phyloP scores from a whole-genome alignment of 2,888 invertebrate species.

The Bedellia somnulentella region DNA sequence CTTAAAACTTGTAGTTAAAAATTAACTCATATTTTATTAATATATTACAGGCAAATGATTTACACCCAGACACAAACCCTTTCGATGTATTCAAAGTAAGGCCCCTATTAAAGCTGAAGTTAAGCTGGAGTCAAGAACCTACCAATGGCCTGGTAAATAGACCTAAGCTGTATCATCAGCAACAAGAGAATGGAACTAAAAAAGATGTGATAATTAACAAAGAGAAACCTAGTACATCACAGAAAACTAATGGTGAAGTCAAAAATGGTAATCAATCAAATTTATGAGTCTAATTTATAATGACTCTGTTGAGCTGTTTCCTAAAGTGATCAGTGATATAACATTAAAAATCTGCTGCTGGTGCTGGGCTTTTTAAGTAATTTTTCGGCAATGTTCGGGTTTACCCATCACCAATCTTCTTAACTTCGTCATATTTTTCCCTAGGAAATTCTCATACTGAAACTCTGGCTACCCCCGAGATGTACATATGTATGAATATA shows the following conservation, averaged over 20 bases:
- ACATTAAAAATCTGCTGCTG: no score
- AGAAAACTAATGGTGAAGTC: slow-evolving; percentile 22
- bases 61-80: slow-evolving; percentile 53
- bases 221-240: slow-evolving; percentile 23
- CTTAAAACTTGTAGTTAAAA: no score
- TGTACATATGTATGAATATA: no score
- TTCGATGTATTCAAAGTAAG: slow-evolving; percentile 78
- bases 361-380: no score
- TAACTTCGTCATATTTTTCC: no score
- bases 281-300: neutral
- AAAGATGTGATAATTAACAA: slow-evolving; percentile 28
- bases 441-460: no score
- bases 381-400: no score
- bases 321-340: no score
- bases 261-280: slow-evolving; percentile 28
- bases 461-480: no score
- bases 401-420: no score
- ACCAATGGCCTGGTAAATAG: slow-evolving; percentile 68
- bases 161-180: slow-evolving; percentile 60
- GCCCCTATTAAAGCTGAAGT: slow-evolving; percentile 81
- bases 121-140: slow-evolving; percentile 81
- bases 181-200: slow-evolving; percentile 32
- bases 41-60: slow-evolving; percentile 34
- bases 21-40: neutral
- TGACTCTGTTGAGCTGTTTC: no score